Evolutionary conservation across 2,888 invertebrate species (phyloP).

Genomic region (Alloscopus bannaensis): DNA sequence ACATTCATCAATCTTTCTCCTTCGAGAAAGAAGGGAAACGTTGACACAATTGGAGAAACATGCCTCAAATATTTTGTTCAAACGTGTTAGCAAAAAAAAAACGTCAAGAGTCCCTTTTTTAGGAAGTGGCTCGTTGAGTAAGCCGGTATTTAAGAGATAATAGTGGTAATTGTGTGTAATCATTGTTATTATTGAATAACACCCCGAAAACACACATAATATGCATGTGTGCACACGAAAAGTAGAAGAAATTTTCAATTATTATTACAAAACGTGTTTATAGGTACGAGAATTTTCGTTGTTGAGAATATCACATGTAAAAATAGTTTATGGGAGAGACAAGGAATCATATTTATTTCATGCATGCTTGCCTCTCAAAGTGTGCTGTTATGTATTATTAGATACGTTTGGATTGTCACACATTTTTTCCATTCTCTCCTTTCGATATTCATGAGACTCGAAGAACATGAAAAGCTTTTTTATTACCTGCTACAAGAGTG

Average conservation of each 20-base stretch:
- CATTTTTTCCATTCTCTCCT: conserved; percentile 30
- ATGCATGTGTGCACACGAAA: conserved; percentile 7
- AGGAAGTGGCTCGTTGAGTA: conserved; percentile 13
- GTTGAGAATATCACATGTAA: background rate
- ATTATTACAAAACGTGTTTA: background rate
- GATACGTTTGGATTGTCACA: conserved; percentile 49
- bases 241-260: too few relatives aligned
- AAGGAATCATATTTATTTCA: conserved; percentile 21
- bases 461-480: background rate
- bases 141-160: conserved; percentile 53
- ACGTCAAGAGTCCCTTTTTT: too few relatives aligned
- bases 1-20: too few relatives aligned
- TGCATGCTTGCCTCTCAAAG: conserved; percentile 40
- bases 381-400: conserved; percentile 11
- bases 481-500: background rate
- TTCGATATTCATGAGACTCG: conserved; percentile 42
- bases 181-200: conserved; percentile 52
- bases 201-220: conserved; percentile 6
- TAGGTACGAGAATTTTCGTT: background rate
- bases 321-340: background rate
- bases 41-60: conserved; percentile 51
- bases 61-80: conserved; percentile 31
- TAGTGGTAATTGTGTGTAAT: conserved; percentile 58
- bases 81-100: background rate
- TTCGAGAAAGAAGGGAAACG: conserved; percentile 32